Percentiles rank a stretch among this genome's conserved stretches.
phyloP scores from a whole-genome alignment of 1,140 invertebrate genomes.

The Conopomorpha cramerella region DNA sequence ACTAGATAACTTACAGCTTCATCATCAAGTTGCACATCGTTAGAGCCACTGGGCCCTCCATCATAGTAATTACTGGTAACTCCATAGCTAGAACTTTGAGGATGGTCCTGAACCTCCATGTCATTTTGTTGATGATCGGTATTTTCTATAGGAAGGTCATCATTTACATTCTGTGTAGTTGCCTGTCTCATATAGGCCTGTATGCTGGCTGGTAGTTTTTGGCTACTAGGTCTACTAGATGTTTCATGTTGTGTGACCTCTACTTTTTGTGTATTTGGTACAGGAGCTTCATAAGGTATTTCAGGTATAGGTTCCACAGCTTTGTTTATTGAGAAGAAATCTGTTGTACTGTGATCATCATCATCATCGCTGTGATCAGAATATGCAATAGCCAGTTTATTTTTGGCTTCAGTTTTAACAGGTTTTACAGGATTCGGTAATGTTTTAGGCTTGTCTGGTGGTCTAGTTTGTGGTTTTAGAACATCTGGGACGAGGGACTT shows the following conservation, averaged over 20 bases:
- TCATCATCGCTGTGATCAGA: constrained; percentile 55
- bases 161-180: too few species aligned
- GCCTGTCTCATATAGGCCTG: constrained; percentile 40
- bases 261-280: too few species aligned
- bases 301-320: constrained; percentile 15
- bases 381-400: constrained; percentile 16
- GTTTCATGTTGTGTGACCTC: too few species aligned
- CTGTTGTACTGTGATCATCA: constrained; percentile 39
- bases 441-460: constrained; percentile 21
- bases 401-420: constrained; percentile 14
- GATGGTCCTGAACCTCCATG: constrained; percentile 8
- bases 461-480: constrained; percentile 22
- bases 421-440: constrained; percentile 16
- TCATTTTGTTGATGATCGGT: constrained; percentile 9
- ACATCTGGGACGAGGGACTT: constrained; percentile 37
- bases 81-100: too few species aligned
- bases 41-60: not conserved
- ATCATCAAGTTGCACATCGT: constrained; percentile 27
- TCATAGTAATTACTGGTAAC: constrained; percentile 1
- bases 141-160: too few species aligned
- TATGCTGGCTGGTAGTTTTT: constrained; percentile 13
- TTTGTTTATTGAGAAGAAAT: constrained; percentile 63
- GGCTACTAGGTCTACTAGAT: constrained; percentile 19
- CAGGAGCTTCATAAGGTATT: too few species aligned
- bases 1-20: constrained; percentile 40